phyloP scores from a whole-genome alignment of 2,888 invertebrate genomes.

The Sipha maydis region DNA sequence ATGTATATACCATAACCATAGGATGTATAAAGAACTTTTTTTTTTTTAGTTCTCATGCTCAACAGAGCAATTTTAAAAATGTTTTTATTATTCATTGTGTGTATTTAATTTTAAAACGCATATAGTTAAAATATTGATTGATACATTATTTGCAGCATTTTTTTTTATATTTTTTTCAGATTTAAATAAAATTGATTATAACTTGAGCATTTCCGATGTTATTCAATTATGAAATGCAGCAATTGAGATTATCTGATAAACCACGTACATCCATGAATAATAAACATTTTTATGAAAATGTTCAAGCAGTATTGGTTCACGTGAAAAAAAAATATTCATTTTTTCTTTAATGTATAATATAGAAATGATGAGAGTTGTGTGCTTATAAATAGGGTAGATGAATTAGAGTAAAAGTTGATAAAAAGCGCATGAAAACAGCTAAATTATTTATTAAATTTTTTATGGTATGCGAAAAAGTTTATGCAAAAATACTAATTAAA shows the following conservation, averaged over 20 bases:
- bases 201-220: background rate
- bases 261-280: background rate
- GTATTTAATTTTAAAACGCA: background rate
- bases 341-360: background rate
- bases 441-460: too few species aligned
- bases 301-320: background rate
- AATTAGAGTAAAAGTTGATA: background rate
- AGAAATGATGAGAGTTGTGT: background rate
- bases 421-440: background rate
- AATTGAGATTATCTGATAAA: background rate
- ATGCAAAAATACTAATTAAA: too few species aligned
- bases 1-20: too few species aligned
- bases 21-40: too few species aligned
- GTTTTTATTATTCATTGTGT: background rate
- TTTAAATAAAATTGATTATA: background rate
- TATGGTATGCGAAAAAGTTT: too few species aligned
- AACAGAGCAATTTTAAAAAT: too few species aligned
- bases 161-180: background rate
- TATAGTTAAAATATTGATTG: background rate
- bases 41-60: too few species aligned
- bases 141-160: background rate
- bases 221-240: background rate
- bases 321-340: background rate
- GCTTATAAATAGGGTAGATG: background rate
- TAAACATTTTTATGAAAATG: background rate